These are phyloP conservation scores for Reinhardtius hippoglossoides DNA, from an alignment of 2,113 vertebrate species.

Conservation along the genomic window DNA sequence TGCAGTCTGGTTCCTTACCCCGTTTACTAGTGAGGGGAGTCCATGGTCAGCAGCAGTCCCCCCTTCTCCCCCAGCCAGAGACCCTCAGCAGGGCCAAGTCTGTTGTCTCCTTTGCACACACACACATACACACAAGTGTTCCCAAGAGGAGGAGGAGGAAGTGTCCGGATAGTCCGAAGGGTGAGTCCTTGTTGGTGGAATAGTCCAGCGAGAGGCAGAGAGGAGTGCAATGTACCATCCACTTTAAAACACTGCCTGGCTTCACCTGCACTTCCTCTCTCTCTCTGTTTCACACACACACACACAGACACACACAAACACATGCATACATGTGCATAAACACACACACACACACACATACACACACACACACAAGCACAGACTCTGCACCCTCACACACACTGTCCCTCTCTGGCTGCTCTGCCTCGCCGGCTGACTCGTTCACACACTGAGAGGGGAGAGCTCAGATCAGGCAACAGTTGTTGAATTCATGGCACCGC, in stretches of 20 bases:
- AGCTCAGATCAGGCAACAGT: constrained; percentile 80
- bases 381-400: constrained; percentile 53
- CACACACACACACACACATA: constrained; percentile 20
- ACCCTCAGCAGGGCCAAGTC: constrained; percentile 54
- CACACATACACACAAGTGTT: constrained; percentile 61
- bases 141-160: constrained; percentile 46
- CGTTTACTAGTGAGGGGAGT: constrained; percentile 69
- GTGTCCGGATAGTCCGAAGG: constrained; percentile 64
- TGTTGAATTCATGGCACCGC: constrained; percentile 77
- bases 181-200: constrained; percentile 53
- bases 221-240: constrained; percentile 49
- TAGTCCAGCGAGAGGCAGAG: constrained; percentile 49
- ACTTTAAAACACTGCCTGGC: constrained; percentile 58
- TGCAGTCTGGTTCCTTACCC: constrained; percentile 69
- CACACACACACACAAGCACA: constrained; percentile 15
- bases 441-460: constrained; percentile 54
- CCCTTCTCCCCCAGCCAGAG: constrained; percentile 52
- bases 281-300: background rate
- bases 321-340: background rate
- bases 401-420: constrained; percentile 41
- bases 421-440: constrained; percentile 37
- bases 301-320: constrained; percentile 9
- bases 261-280: constrained; percentile 31
- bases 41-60: constrained; percentile 66
- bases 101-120: background rate